Conservation (phyloP, 2,113 vertebrate genomes). For the Chitala chitala region DNA sequence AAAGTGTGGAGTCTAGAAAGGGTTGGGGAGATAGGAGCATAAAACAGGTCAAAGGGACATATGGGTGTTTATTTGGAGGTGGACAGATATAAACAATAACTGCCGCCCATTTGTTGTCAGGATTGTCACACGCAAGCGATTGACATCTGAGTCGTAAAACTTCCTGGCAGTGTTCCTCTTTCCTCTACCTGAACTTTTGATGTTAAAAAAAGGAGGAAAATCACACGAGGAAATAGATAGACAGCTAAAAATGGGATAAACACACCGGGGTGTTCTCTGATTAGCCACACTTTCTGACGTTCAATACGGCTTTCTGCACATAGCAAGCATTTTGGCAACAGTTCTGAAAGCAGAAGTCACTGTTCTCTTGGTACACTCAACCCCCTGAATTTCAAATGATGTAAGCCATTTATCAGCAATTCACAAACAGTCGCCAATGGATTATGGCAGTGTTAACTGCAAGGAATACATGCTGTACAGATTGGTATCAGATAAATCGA, state of each 20-base stretch:
- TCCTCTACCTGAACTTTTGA: constrained; percentile 10
- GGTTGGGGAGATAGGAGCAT: no score
- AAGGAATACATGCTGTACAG: constrained; percentile 47
- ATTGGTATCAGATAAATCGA: constrained; percentile 54
- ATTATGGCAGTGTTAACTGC: constrained; percentile 46
- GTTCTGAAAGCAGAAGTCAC: no score
- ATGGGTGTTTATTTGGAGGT: no score
- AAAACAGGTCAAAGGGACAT: no score
- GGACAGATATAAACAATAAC: no score
- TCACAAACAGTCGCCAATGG: constrained; percentile 54
- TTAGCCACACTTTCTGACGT: constrained; percentile 1
- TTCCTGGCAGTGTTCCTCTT: neutral
- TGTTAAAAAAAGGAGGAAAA: neutral
- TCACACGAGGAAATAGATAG: neutral
- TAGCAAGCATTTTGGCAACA: neutral
- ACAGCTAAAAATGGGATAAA: neutral
- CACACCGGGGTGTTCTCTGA: neutral
- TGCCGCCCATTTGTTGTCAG: no score
- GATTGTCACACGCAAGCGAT: no score
- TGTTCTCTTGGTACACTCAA: constrained; percentile 32
- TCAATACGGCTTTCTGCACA: no score
- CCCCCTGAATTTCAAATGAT: constrained; percentile 42
- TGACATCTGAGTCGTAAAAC: no score
- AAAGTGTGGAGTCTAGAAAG: no score
- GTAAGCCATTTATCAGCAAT: constrained; percentile 55